Evolutionary conservation across 2,113 vertebrate genomes (phyloP).

Genomic region (Sphaerodactylus townsendi): DNA sequence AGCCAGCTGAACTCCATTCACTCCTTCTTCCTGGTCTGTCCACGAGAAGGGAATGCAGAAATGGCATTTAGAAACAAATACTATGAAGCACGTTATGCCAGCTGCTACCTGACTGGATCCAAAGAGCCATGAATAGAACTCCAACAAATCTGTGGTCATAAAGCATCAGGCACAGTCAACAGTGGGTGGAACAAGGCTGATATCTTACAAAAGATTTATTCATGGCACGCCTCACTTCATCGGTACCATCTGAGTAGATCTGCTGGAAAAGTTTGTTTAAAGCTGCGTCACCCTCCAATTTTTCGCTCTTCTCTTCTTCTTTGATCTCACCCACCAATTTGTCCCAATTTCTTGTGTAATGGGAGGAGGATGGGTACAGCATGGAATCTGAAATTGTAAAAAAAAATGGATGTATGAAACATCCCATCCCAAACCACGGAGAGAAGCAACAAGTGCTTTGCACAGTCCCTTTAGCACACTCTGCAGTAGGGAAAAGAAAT

Average conservation of each 20-base stretch:
- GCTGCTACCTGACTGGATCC: neutral
- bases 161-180: neutral
- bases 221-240: conserved; percentile 97
- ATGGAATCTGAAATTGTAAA: conserved; percentile 67
- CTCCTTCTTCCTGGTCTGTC: neutral
- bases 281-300: conserved; percentile 94
- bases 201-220: conserved; percentile 97
- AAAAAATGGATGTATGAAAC: neutral
- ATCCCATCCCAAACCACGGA: neutral
- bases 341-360: conserved; percentile 91
- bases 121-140: neutral
- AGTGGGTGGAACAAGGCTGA: neutral
- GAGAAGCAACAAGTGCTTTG: neutral
- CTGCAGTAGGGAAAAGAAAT: no score
- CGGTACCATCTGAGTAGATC: conserved; percentile 88
- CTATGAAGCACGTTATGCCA: neutral
- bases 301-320: conserved; percentile 96
- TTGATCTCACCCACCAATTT: conserved; percentile 90
- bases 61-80: neutral
- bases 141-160: neutral
- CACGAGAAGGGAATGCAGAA: neutral
- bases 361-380: conserved; percentile 90
- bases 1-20: neutral
- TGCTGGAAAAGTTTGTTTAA: conserved; percentile 95
- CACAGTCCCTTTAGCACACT: neutral